Conservation (phyloP, 2,797 vertebrate species). For the Falco rusticolus region DNA sequence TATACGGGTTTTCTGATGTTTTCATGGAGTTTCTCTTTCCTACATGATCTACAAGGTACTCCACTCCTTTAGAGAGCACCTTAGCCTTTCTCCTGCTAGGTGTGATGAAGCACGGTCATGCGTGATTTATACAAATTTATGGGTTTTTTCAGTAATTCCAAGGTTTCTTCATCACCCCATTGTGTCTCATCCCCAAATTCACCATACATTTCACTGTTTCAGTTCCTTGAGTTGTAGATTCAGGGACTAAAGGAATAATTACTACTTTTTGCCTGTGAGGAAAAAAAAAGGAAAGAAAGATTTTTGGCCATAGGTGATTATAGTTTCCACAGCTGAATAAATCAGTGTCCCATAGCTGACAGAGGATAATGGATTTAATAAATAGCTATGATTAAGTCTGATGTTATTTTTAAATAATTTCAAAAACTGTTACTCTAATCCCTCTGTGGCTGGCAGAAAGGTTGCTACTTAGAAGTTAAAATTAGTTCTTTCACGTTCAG, state of each 20-base stretch:
- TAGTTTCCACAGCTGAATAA: neutral
- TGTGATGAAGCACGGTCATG: neutral
- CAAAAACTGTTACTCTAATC: slow-evolving; percentile 43
- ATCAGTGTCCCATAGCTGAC: slow-evolving; percentile 30
- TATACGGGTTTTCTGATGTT: neutral
- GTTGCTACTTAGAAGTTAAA: slow-evolving; percentile 53
- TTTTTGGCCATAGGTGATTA: slow-evolving; percentile 5
- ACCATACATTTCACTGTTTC: neutral
- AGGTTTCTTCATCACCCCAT: neutral
- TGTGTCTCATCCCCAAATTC: neutral
- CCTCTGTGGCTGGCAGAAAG: neutral
- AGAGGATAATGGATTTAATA: slow-evolving; percentile 33
- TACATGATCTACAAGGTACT: neutral
- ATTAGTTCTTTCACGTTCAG: slow-evolving; percentile 42
- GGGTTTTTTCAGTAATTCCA: neutral
- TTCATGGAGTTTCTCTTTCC: neutral
- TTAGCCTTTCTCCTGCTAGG: neutral
- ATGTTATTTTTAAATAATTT: slow-evolving; percentile 50
- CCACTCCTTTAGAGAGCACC: neutral
- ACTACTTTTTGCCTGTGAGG: neutral
- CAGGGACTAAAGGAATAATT: neutral
- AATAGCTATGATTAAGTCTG: slow-evolving; percentile 38
- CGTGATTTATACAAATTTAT: neutral
- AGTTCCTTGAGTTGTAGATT: neutral
- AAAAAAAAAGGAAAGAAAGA: neutral